Percentiles rank a stretch among this genome's conserved stretches.
phyloP scores from a whole-genome alignment of 2,113 vertebrate species.

The Brachypteracias leptosomus region DNA sequence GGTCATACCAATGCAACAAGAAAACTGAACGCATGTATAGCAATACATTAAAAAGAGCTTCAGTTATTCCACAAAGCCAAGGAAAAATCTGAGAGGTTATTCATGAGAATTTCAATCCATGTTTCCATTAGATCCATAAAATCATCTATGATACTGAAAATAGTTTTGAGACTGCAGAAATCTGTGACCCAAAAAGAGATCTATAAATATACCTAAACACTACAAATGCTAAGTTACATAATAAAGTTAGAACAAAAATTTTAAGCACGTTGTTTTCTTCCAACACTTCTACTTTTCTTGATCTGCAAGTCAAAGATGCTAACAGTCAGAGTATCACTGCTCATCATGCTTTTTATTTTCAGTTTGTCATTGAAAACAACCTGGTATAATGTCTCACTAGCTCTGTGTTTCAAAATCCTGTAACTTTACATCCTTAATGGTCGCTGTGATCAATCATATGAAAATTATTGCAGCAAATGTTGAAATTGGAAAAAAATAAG shows the following conservation, averaged over 20 bases:
- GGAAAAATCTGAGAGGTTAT: neutral
- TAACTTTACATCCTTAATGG: neutral
- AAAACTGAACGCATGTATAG: neutral
- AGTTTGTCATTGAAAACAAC: slow-evolving; percentile 10
- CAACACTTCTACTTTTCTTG: neutral
- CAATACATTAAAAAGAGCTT: neutral
- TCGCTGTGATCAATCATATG: slow-evolving; percentile 18
- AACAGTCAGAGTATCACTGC: neutral
- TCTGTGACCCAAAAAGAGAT: neutral
- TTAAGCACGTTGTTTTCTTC: neutral
- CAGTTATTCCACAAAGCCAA: neutral
- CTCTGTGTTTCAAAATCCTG: slow-evolving; percentile 6
- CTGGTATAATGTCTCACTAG: neutral
- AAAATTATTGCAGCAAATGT: slow-evolving; percentile 36
- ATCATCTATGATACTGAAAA: neutral
- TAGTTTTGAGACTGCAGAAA: neutral
- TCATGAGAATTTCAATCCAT: neutral
- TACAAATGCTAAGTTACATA: neutral
- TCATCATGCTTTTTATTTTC: slow-evolving; percentile 1
- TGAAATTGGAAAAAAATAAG: neutral
- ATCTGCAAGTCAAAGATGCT: neutral
- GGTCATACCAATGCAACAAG: neutral
- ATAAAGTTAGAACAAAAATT: neutral
- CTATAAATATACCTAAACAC: neutral
- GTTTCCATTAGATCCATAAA: neutral